phyloP scores from a whole-genome alignment of 2,888 invertebrate species.

The Syrista parreyssii region DNA sequence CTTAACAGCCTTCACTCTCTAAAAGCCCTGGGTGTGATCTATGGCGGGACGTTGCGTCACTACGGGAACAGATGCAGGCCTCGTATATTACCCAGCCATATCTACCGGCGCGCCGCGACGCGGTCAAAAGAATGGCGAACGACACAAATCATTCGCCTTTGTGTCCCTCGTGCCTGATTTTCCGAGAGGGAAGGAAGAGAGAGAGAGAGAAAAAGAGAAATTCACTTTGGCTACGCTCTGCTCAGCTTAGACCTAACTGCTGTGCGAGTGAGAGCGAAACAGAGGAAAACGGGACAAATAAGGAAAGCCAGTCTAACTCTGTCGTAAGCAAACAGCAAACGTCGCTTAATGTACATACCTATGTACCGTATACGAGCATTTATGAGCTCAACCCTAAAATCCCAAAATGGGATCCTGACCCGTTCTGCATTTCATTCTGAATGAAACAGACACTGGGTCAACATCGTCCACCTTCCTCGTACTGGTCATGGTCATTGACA shows the following conservation, averaged over 20 bases:
- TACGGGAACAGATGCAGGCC: slow-evolving; percentile 66
- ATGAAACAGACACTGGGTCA: neutral
- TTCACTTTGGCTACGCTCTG: neutral
- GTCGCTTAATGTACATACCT: neutral
- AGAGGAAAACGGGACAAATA: too few species aligned
- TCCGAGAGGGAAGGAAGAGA: neutral
- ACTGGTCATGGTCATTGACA: neutral
- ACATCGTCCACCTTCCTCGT: neutral
- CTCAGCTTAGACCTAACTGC: neutral
- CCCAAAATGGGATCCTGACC: neutral
- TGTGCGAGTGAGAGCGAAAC: neutral
- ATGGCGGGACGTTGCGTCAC: slow-evolving; percentile 76
- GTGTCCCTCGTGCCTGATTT: slow-evolving; percentile 32
- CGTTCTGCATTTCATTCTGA: neutral
- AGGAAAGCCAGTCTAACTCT: neutral
- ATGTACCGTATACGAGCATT: neutral
- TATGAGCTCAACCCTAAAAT: neutral
- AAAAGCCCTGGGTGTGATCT: slow-evolving; percentile 74
- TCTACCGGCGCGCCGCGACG: slow-evolving; percentile 41
- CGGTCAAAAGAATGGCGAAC: slow-evolving; percentile 60
- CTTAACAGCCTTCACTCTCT: slow-evolving; percentile 71
- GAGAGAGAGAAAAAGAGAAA: neutral
- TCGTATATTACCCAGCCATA: slow-evolving; percentile 65
- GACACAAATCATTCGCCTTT: slow-evolving; percentile 63
- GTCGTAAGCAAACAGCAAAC: neutral